These are phyloP conservation scores for Callitettix versicolor DNA, from an alignment of 1,140 invertebrate species.

Conservation along the genomic window DNA sequence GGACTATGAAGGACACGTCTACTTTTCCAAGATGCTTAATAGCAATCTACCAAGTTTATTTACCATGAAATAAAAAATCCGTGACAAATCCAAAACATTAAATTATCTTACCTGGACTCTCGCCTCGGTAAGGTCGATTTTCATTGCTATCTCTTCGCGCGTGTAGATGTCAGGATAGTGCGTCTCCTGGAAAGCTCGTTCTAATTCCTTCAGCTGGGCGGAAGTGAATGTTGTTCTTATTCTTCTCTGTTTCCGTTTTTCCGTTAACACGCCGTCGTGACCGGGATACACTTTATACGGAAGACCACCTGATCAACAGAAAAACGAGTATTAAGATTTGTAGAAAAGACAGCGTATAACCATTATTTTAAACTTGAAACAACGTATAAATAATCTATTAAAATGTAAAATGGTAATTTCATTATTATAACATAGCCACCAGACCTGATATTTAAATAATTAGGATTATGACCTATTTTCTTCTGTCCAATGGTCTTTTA, in stretches of 20 bases:
- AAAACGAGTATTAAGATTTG: too few relatives aligned
- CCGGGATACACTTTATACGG: constrained; percentile 81
- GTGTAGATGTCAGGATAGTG: constrained; percentile 99
- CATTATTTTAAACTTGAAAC: too few relatives aligned
- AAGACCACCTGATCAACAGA: constrained; percentile 49
- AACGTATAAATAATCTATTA: too few relatives aligned
- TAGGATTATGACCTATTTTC: too few relatives aligned
- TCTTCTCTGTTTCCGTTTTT: constrained; percentile 83
- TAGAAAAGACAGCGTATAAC: too few relatives aligned
- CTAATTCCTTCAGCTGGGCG: constrained; percentile 90
- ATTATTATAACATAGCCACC: too few relatives aligned
- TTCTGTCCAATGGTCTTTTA: too few relatives aligned
- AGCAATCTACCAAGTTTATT: background rate
- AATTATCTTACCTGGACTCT: constrained; percentile 80
- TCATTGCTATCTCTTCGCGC: constrained; percentile 96
- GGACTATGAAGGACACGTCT: too few relatives aligned
- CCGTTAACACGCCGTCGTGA: constrained; percentile 70
- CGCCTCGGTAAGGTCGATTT: constrained; percentile 95
- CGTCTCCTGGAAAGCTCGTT: constrained; percentile 92
- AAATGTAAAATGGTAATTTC: too few relatives aligned
- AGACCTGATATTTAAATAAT: too few relatives aligned
- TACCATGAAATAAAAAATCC: background rate
- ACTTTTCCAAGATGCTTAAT: too few relatives aligned
- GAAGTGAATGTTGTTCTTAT: constrained; percentile 96
- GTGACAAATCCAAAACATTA: background rate